Base-by-base conservation (phyloP, 2,888 invertebrate species). In the Plagiodera versicolora region DNA sequence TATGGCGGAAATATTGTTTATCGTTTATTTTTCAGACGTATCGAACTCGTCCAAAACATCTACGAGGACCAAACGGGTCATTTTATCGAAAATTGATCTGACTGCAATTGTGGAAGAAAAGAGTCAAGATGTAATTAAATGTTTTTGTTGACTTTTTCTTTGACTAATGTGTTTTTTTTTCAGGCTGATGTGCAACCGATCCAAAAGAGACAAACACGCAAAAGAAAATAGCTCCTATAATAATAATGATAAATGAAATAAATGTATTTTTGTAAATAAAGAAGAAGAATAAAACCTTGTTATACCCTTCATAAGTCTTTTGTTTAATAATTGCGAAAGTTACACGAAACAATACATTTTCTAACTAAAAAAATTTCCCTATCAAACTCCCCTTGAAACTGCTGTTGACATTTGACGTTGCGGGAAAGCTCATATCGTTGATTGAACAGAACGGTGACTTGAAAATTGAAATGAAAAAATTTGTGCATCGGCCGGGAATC, bases 401-500 rank as follows among this genome's bases (percentile, higher is more conserved):
- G n/a, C n/a, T n/a, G n/a, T n/a, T n/a, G n/a, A n/a, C n/a, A n/a
- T n/a, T n/a, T n/a, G n/a, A n/a, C n/a, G n/a, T n/a, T n/a, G n/a
- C n/a, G n/a, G n/a, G n/a, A n/a, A n/a, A n/a, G n/a, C n/a, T n/a
- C n/a, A n/a, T n/a, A n/a, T n/a, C n/a, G n/a, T n/a, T n/a, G n/a
- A n/a, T n/a, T n/a, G n/a, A n/a, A n/a, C n/a, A n/a, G n/a, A n/a
- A n/a, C n/a, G n/a, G n/a, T n/a, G n/a, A n/a, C n/a, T n/a, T n/a
- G n/a, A n/a, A n/a, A n/a, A n/a, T n/a, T n/a, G n/a, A n/a, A n/a
- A n/a, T n/a, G n/a, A n/a, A n/a, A n/a, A n/a, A n/a, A n/a, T n/a
- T n/a, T n/a, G n/a, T 79, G 79, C 79, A 79, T 79, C 81, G 81
- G 81, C 82, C 82, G 82, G 82, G 82, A 82, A 82, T 82, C 82